Conservation (phyloP, 2,888 invertebrate genomes). For the Azorinus chamasolen region DNA sequence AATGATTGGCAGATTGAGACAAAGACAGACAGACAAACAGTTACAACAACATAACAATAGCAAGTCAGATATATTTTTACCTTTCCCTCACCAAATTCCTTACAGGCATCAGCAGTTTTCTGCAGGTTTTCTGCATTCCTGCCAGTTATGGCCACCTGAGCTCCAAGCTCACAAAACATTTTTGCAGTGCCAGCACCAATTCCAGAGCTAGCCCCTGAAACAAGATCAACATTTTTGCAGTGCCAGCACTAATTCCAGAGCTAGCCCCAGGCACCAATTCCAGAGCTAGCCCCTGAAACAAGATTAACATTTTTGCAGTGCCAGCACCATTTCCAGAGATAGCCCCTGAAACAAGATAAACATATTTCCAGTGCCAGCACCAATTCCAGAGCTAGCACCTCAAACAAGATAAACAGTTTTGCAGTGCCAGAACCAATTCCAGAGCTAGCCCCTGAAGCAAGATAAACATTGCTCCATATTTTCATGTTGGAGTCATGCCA, state of each 20-base stretch:
- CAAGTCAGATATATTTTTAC: background rate
- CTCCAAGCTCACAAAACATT: constrained; percentile 87
- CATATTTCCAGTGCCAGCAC: constrained; percentile 93
- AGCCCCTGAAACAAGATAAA: constrained; percentile 89
- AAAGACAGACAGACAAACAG: too few species aligned
- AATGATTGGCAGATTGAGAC: too few species aligned
- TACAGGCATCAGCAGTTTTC: constrained; percentile 78
- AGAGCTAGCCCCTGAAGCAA: constrained; percentile 83
- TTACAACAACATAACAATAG: too few species aligned
- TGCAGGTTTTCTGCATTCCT: constrained; percentile 83
- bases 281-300: constrained; percentile 92
- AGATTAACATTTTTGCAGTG: too few species aligned
- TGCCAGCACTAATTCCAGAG: background rate
- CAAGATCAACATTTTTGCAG: background rate
- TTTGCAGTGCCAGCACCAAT: constrained; percentile 94
- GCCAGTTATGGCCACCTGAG: constrained; percentile 82
- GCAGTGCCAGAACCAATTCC: constrained; percentile 86
- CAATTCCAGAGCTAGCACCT: constrained; percentile 95
- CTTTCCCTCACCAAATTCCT: background rate
- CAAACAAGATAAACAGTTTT: constrained; percentile 86
- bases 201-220: constrained; percentile 92
- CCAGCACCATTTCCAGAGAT: too few species aligned
- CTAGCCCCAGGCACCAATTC: constrained; percentile 95
- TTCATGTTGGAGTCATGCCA: too few species aligned
- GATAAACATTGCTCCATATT: too few species aligned